These are phyloP conservation scores for Psophia crepitans DNA, from an alignment of 2,113 vertebrate species.

Conservation along the genomic window DNA sequence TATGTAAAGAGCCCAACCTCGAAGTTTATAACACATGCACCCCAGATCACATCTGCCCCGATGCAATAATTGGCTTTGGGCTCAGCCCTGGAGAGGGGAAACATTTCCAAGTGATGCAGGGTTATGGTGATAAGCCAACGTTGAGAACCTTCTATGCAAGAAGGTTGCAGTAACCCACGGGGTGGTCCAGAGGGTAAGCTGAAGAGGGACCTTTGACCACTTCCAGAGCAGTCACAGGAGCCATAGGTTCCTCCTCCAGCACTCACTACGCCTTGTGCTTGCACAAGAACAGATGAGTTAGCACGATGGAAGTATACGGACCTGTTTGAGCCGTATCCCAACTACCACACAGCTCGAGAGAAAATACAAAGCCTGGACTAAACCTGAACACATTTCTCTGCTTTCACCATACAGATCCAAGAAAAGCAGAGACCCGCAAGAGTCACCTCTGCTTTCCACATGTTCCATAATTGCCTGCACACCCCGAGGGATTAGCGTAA, in stretches of 20 bases:
- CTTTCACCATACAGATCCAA: background rate
- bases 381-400: background rate
- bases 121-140: background rate
- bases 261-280: accelerated
- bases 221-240: background rate
- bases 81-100: background rate
- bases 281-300: background rate
- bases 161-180: background rate
- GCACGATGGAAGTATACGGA: accelerated
- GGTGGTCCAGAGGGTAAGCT: background rate
- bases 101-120: background rate
- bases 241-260: background rate
- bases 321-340: background rate
- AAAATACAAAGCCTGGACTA: background rate
- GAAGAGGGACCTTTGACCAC: background rate
- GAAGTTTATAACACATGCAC: background rate
- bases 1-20: background rate
- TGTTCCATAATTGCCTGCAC: background rate
- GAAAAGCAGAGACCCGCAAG: background rate
- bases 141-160: background rate
- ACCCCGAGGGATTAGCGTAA: background rate
- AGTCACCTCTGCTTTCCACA: slow-evolving; percentile 6
- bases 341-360: background rate
- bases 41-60: background rate
- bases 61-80: background rate